Conservation (phyloP, 2,113 vertebrate species). For the Elgaria multicarinata region DNA sequence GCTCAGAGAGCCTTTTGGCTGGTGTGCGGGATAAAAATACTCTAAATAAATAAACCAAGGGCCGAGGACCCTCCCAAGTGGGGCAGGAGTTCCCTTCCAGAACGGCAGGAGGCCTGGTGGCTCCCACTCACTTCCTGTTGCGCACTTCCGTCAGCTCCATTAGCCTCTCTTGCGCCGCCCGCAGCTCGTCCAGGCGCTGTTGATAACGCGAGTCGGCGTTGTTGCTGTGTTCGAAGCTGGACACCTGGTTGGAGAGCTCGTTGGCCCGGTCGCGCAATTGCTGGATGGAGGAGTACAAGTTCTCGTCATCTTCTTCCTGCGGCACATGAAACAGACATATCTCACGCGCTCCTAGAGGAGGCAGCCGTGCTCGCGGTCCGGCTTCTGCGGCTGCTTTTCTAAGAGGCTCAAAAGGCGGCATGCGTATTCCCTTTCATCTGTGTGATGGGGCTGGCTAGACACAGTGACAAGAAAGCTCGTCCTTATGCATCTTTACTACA, state of each 20-base stretch:
- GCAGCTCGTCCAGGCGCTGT: conserved; percentile 84
- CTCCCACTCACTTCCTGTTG: conserved; percentile 80
- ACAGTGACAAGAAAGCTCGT: neutral
- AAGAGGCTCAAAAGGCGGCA: neutral
- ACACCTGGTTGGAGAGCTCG: conserved; percentile 85
- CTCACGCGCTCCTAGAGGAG: neutral
- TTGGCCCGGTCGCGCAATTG: conserved; percentile 84
- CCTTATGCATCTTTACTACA: too few species aligned
- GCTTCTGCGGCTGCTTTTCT: too few species aligned
- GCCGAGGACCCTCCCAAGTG: rapidly evolving
- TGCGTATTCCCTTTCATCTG: neutral
- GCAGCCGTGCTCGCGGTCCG: too few species aligned
- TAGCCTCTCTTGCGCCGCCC: conserved; percentile 83
- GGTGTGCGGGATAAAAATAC: too few species aligned
- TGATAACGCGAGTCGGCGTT: conserved; percentile 83
- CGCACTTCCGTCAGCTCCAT: conserved; percentile 87
- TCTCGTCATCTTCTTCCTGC: conserved; percentile 89
- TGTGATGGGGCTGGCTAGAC: neutral
- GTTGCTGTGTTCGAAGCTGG: conserved; percentile 81
- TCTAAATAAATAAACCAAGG: too few species aligned
- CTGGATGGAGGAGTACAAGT: conserved; percentile 89
- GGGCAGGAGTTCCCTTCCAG: too few species aligned
- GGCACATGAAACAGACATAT: neutral
- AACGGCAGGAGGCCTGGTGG: neutral
- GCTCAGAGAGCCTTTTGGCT: too few species aligned